Evolutionary conservation across 2,888 invertebrate genomes (phyloP).

Genomic region (Sturmia bella): DNA sequence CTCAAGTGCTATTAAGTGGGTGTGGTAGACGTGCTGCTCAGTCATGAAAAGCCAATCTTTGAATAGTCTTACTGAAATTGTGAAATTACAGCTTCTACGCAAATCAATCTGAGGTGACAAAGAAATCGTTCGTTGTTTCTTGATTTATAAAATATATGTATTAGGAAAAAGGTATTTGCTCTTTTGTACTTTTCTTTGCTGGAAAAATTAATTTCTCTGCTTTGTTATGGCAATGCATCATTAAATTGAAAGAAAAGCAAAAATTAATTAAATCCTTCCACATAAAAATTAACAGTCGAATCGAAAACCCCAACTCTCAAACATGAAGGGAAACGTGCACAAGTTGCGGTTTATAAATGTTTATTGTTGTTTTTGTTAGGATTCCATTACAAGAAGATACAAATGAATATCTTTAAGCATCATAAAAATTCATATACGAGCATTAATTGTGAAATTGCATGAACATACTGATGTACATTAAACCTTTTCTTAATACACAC

Average conservation of each 20-base stretch:
- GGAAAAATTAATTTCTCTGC: too few relatives aligned
- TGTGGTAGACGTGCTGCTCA: too few relatives aligned
- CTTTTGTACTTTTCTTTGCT: too few relatives aligned
- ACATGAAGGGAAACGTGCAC: constrained; percentile 75
- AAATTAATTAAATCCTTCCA: not conserved
- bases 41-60: too few relatives aligned
- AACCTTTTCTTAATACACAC: not conserved
- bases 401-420: constrained; percentile 40
- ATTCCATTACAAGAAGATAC: constrained; percentile 49
- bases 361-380: constrained; percentile 61
- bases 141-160: too few relatives aligned
- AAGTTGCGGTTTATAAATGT: constrained; percentile 76
- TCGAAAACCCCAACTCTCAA: constrained; percentile 47
- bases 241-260: not conserved
- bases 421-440: constrained; percentile 34
- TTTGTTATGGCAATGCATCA: not conserved
- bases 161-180: too few relatives aligned
- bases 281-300: constrained; percentile 20
- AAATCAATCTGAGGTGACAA: too few relatives aligned
- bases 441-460: constrained; percentile 3
- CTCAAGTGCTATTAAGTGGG: too few relatives aligned
- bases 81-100: too few relatives aligned
- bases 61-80: too few relatives aligned
- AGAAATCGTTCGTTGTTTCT: too few relatives aligned
- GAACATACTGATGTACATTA: not conserved